phyloP scores from a whole-genome alignment of 2,888 invertebrate genomes.

The Sphinx pinastri region DNA sequence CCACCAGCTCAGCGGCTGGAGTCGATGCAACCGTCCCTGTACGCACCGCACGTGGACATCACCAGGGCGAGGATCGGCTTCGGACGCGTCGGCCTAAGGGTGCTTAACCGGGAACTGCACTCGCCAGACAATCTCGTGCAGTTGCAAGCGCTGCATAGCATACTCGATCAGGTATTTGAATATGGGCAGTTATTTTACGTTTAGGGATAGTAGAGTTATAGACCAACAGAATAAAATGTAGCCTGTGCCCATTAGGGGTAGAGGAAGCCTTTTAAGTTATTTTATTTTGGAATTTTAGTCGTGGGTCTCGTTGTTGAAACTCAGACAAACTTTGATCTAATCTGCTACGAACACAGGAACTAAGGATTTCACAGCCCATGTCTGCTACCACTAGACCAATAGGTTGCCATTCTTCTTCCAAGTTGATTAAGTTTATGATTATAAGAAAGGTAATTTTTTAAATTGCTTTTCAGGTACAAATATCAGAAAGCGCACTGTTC shows the following conservation, averaged over 20 bases:
- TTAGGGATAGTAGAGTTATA: no score
- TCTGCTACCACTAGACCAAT: no score
- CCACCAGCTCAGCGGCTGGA: conserved; percentile 61
- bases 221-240: no score
- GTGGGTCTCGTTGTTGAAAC: no score
- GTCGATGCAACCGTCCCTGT: conserved; percentile 72
- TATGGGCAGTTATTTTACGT: not conserved
- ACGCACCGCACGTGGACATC: conserved; percentile 66
- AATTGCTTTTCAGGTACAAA: conserved; percentile 59
- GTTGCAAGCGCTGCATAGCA: conserved; percentile 68
- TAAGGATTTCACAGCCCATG: no score
- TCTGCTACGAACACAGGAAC: no score
- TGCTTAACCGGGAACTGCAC: conserved; percentile 67
- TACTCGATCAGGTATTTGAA: conserved; percentile 66
- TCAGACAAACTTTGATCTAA: no score
- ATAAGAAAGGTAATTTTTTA: not conserved
- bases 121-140: conserved; percentile 58
- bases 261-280: no score
- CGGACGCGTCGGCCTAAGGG: conserved; percentile 62
- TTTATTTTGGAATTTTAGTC: no score
- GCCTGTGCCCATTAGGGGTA: no score
- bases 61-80: conserved; percentile 65
- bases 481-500: conserved; percentile 68
- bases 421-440: no score
- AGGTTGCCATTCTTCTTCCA: no score